Conservation (phyloP, 2,797 vertebrate species). For the Xenopus petersii region DNA sequence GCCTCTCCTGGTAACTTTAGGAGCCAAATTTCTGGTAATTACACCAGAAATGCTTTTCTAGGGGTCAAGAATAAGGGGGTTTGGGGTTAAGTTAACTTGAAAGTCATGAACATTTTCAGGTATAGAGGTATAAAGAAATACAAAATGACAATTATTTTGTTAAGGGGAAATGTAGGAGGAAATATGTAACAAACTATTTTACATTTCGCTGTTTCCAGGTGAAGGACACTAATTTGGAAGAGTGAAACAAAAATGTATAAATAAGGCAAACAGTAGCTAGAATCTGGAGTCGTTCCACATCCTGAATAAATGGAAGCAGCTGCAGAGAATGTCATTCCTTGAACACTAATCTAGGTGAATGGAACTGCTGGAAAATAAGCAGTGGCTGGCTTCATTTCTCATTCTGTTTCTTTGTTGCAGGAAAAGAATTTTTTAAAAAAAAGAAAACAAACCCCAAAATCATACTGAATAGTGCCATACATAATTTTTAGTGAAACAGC, state of each 20-base stretch:
- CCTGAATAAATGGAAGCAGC: slow-evolving; percentile 39
- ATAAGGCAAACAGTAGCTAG: slow-evolving; percentile 31
- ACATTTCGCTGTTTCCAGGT: slow-evolving; percentile 10
- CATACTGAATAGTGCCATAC: slow-evolving; percentile 24
- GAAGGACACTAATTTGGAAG: slow-evolving; percentile 17
- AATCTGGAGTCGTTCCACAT: slow-evolving; percentile 40
- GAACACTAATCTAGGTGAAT: slow-evolving; percentile 45
- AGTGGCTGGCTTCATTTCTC: slow-evolving; percentile 32
- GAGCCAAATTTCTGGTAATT: too few species aligned
- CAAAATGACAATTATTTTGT: slow-evolving; percentile 8
- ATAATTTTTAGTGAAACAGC: slow-evolving; percentile 5
- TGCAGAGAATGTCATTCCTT: slow-evolving; percentile 39
- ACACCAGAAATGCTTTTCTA: too few species aligned
- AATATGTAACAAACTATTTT: slow-evolving; percentile 1
- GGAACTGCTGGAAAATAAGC: slow-evolving; percentile 26
- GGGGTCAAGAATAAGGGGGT: too few species aligned
- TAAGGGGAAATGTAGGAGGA: background rate
- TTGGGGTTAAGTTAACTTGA: too few species aligned
- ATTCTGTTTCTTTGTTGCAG: slow-evolving; percentile 42
- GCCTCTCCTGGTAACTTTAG: too few species aligned
- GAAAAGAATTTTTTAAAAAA: slow-evolving; percentile 19
- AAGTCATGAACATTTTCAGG: too few species aligned
- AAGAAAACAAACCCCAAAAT: slow-evolving; percentile 17
- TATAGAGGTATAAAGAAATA: too few species aligned
- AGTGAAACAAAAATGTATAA: slow-evolving; percentile 8